Conservation (phyloP, 1,140 invertebrate species). For the Hycleus cichorii region DNA sequence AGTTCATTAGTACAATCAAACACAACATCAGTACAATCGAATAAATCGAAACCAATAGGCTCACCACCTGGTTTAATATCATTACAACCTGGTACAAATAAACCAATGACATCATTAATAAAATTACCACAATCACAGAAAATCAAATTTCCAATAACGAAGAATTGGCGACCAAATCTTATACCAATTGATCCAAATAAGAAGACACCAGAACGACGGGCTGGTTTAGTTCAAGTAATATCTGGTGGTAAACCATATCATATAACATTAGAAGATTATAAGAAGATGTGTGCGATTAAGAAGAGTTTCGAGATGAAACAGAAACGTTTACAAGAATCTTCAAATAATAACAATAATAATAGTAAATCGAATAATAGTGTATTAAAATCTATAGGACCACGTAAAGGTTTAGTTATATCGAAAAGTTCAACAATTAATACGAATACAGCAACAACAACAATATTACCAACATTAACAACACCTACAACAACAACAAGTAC, state of each 20-base stretch:
- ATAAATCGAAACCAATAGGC: constrained; percentile 24
- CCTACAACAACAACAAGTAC: constrained; percentile 29
- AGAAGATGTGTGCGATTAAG: constrained; percentile 59
- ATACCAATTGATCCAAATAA: constrained; percentile 51
- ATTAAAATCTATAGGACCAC: constrained; percentile 23
- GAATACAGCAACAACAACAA: background rate
- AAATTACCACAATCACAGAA: constrained; percentile 42
- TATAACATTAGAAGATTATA: constrained; percentile 61
- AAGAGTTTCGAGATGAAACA: constrained; percentile 52
- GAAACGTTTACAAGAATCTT: constrained; percentile 40
- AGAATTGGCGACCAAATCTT: constrained; percentile 59
- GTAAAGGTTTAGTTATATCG: constrained; percentile 28
- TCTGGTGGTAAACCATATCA: constrained; percentile 58
- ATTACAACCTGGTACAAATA: constrained; percentile 36
- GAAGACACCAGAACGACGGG: constrained; percentile 29
- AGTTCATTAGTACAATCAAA: constrained; percentile 22
- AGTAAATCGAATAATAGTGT: background rate
- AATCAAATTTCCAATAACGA: constrained; percentile 42
- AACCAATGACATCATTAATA: constrained; percentile 25
- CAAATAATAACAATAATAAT: constrained; percentile 20
- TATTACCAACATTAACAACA: constrained; percentile 1
- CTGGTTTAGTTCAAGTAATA: constrained; percentile 48
- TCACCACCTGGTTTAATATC: constrained; percentile 36
- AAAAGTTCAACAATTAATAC: constrained; percentile 23
- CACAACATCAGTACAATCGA: constrained; percentile 2